These are phyloP conservation scores for Cotesia vestalis DNA, from an alignment of 1,140 invertebrate genomes.

Conservation along the genomic window DNA sequence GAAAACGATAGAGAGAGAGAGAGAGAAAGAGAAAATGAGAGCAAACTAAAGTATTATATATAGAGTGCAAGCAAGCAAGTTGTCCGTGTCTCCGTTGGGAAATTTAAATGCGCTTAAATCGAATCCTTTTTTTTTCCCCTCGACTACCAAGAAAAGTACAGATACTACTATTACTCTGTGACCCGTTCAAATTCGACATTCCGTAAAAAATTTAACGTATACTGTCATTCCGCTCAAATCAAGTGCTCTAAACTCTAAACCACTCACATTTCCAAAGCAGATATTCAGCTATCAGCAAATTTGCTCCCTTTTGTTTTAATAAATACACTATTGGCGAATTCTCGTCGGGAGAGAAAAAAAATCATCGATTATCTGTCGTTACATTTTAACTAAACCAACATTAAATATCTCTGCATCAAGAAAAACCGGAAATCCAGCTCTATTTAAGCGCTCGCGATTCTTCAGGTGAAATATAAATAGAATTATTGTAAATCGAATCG, in stretches of 20 bases:
- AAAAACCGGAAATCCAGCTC: neutral
- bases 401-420: slow-evolving; percentile 26
- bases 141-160: neutral
- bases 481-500: slow-evolving; percentile 35
- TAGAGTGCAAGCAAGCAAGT: slow-evolving; percentile 4
- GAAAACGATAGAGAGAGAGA: slow-evolving; percentile 9
- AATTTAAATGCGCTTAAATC: slow-evolving; percentile 34
- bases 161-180: slow-evolving; percentile 9
- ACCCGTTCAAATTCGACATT: slow-evolving; percentile 10
- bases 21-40: neutral
- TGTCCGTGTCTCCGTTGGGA: slow-evolving; percentile 28
- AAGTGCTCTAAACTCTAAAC: too few relatives aligned
- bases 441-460: neutral
- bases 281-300: neutral
- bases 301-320: neutral
- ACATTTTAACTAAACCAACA: slow-evolving; percentile 6
- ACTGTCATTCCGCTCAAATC: too few relatives aligned
- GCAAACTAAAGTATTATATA: neutral
- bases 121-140: slow-evolving; percentile 1
- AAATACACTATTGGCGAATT: too few relatives aligned
- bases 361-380: too few relatives aligned
- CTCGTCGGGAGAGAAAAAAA: neutral
- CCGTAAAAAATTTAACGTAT: too few relatives aligned
- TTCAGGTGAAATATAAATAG: slow-evolving; percentile 26
- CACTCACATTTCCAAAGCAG: too few relatives aligned